These are phyloP conservation scores for Tenthredo mesomela DNA, from an alignment of 2,888 invertebrate genomes.

Conservation along the genomic window DNA sequence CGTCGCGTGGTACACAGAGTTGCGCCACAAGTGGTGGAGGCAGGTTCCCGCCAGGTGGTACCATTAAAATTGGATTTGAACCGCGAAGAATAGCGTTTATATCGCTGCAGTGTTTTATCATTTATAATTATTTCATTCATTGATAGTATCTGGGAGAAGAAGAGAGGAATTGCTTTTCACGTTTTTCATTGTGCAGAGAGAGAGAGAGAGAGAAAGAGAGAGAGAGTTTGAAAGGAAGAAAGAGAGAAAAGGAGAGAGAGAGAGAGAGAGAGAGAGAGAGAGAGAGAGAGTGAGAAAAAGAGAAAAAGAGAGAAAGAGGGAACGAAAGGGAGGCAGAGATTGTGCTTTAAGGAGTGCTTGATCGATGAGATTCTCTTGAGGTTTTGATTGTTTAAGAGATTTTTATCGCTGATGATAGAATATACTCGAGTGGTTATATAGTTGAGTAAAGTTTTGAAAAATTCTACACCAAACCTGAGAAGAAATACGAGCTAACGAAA, in stretches of 20 bases:
- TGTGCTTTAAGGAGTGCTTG: constrained; percentile 25
- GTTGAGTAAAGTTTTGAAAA: constrained; percentile 13
- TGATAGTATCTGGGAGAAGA: background rate
- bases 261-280: constrained; percentile 51
- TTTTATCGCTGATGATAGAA: constrained; percentile 33
- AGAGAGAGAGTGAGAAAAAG: constrained; percentile 36
- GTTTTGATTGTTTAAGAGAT: constrained; percentile 14
- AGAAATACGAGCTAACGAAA: background rate
- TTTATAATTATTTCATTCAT: background rate
- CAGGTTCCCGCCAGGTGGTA: constrained; percentile 69
- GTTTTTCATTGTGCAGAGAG: constrained; percentile 6
- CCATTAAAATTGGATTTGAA: constrained; percentile 55
- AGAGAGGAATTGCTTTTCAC: background rate
- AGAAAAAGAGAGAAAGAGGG: constrained; percentile 52
- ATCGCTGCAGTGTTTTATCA: background rate
- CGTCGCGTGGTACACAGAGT: constrained; percentile 56
- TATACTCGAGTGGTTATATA: constrained; percentile 15
- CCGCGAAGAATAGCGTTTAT: constrained; percentile 25
- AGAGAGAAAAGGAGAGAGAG: constrained; percentile 50
- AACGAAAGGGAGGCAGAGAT: constrained; percentile 56
- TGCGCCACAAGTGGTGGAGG: constrained; percentile 73
- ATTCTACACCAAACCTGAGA: background rate
- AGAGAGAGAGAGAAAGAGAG: constrained; percentile 24
- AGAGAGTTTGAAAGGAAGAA: background rate
- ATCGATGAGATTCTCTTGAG: constrained; percentile 43